These are phyloP conservation scores for Magallana angulata DNA, from an alignment of 1,140 invertebrate genomes.

Conservation along the genomic window DNA sequence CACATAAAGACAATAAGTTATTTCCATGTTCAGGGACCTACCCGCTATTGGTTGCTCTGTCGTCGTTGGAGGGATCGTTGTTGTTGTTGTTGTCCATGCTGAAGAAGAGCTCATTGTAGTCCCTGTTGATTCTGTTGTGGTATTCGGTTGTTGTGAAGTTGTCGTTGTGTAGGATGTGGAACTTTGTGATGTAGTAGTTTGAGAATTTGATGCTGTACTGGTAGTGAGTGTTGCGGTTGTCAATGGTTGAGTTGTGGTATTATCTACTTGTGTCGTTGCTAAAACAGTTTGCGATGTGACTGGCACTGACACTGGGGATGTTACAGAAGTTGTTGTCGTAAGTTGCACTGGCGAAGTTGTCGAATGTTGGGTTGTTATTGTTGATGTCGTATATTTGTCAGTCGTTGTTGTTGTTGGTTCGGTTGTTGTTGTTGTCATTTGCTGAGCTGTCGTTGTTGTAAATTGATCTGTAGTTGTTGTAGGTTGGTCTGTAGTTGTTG, in stretches of 20 bases:
- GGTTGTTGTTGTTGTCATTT: not conserved
- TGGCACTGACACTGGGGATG: no score
- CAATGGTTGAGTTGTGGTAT: not conserved
- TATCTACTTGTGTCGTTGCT: no score
- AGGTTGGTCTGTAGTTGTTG: not conserved
- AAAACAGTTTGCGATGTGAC: no score
- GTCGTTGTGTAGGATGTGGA: no score
- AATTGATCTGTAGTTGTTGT: not conserved
- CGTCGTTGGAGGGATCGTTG: not conserved
- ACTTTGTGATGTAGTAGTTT: no score
- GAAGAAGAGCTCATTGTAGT: no score
- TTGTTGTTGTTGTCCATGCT: not conserved
- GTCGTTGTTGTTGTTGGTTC: not conserved
- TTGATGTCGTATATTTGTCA: not conserved
- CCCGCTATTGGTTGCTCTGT: not conserved
- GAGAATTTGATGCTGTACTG: no score
- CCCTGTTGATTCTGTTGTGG: not conserved
- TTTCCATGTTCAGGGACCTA: not conserved
- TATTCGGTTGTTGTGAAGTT: not conserved
- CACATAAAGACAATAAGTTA: no score
- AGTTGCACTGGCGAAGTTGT: not conserved
- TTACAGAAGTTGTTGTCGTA: not conserved
- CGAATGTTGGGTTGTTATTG: not conserved
- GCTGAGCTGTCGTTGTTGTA: not conserved
- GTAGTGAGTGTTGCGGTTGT: not conserved